phyloP scores from a whole-genome alignment of 1,140 invertebrate genomes.

The Drosophila pruinosa region DNA sequence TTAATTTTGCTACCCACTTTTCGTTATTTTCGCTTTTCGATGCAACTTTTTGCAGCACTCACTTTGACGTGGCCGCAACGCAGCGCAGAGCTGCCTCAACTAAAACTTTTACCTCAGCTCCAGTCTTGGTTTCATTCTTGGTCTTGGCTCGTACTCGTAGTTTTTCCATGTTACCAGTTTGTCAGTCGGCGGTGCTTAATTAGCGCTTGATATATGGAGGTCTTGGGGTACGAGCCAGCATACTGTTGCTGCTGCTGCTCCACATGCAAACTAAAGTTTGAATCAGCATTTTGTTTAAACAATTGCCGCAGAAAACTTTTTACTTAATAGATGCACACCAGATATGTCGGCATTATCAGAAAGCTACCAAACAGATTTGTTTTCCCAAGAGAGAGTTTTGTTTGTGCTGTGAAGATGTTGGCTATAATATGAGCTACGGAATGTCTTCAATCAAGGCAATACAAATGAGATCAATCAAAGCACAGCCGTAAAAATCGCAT shows the following conservation, averaged over 20 bases:
- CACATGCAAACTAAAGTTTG: slow-evolving; percentile 27
- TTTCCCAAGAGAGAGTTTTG: background rate
- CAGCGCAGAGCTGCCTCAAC: slow-evolving; percentile 22
- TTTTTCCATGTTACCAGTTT: slow-evolving; percentile 20
- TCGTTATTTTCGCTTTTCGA: slow-evolving; percentile 54
- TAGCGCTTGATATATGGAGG: slow-evolving; percentile 61
- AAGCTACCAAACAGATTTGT: background rate
- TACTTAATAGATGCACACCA: background rate
- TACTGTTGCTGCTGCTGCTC: background rate
- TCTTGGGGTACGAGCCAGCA: background rate
- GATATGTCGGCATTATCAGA: background rate
- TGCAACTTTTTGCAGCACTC: slow-evolving; percentile 38
- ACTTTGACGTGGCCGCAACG: slow-evolving; percentile 14
- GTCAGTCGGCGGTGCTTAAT: slow-evolving; percentile 49
- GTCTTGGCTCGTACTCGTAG: background rate
- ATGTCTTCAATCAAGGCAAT: background rate
- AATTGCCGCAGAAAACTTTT: slow-evolving; percentile 6
- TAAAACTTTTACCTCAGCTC: slow-evolving; percentile 51
- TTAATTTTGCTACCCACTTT: slow-evolving; percentile 64
- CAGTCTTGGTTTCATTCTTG: background rate
- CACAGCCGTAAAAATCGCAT: background rate
- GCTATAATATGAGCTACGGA: background rate
- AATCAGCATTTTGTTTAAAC: slow-evolving; percentile 24
- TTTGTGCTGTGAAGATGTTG: background rate
- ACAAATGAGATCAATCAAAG: background rate